These are phyloP conservation scores for Pheosia tremula DNA, from an alignment of 2,888 invertebrate species.

Conservation along the genomic window DNA sequence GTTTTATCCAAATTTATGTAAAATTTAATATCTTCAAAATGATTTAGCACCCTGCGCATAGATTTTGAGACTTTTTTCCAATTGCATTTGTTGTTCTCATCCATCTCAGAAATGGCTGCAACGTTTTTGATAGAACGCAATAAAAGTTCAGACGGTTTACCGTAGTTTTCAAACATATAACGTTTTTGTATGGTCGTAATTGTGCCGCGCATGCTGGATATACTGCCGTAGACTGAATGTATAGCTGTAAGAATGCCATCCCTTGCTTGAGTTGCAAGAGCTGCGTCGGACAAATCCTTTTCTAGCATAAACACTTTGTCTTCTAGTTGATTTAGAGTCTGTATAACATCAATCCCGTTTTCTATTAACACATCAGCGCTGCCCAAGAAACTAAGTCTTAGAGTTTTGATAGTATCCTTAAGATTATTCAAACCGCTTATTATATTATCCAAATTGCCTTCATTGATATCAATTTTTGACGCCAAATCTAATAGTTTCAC, in stretches of 20 bases:
- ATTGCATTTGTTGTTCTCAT: slow-evolving; percentile 35
- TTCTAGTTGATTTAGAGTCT: slow-evolving; percentile 72
- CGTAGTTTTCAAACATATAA: slow-evolving; percentile 74
- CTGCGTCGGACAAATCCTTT: slow-evolving; percentile 54
- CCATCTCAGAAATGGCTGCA: slow-evolving; percentile 35
- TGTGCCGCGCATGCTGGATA: slow-evolving; percentile 82
- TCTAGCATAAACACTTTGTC: slow-evolving; percentile 71
- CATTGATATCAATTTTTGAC: slow-evolving; percentile 57
- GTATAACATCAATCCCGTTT: slow-evolving; percentile 68
- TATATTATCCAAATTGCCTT: slow-evolving; percentile 44
- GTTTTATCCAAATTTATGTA: slow-evolving; percentile 79
- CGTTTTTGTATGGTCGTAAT: slow-evolving; percentile 74
- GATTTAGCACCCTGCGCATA: slow-evolving; percentile 67
- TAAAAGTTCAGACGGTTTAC: slow-evolving; percentile 66
- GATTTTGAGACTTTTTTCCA: slow-evolving; percentile 63
- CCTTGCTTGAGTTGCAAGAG: slow-evolving; percentile 51
- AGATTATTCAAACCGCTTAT: slow-evolving; percentile 50
- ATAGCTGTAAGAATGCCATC: slow-evolving; percentile 74
- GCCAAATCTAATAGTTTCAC: slow-evolving; percentile 73
- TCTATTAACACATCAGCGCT: slow-evolving; percentile 67
- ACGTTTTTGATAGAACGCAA: slow-evolving; percentile 65
- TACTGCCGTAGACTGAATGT: slow-evolving; percentile 78
- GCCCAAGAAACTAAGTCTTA: slow-evolving; percentile 54
- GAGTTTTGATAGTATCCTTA: slow-evolving; percentile 57
- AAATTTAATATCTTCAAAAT: slow-evolving; percentile 79